phyloP scores from a whole-genome alignment of 1,140 invertebrate genomes.

The Cydia pomonella region DNA sequence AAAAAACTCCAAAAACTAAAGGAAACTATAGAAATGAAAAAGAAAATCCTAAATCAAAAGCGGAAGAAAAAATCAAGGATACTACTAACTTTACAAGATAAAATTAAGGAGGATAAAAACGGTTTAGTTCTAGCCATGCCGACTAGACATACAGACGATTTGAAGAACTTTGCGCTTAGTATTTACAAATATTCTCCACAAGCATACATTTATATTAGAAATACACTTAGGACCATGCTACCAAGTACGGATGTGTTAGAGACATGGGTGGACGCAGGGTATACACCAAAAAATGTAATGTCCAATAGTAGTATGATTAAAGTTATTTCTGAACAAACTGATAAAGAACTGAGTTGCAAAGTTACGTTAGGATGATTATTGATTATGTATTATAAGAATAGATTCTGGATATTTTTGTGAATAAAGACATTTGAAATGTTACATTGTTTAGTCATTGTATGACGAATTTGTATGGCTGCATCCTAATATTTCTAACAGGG shows the following conservation, averaged over 20 bases:
- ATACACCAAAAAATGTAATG: conserved; percentile 64
- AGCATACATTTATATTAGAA: conserved; percentile 72
- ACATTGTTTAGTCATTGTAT: conserved; percentile 1
- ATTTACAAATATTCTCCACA: conserved; percentile 76
- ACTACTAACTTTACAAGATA: conserved; percentile 69
- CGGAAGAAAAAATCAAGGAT: conserved; percentile 70
- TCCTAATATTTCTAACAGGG: neutral
- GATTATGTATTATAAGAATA: conserved; percentile 43
- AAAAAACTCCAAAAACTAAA: conserved; percentile 57
- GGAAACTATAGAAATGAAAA: conserved; percentile 66
- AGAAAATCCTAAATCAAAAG: conserved; percentile 65
- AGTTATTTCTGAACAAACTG: conserved; percentile 66
- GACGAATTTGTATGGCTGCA: neutral
- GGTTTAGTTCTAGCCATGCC: conserved; percentile 73
- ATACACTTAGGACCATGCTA: conserved; percentile 70
- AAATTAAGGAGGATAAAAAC: conserved; percentile 72
- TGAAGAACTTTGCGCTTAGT: conserved; percentile 73
- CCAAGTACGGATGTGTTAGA: conserved; percentile 70
- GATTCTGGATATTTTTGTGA: conserved; percentile 35
- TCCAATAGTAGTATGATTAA: conserved; percentile 62
- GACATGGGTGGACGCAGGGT: conserved; percentile 62
- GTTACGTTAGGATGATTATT: conserved; percentile 58
- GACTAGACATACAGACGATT: conserved; percentile 67
- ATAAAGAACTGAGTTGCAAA: conserved; percentile 69
- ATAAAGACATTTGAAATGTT: conserved; percentile 36